phyloP scores from a whole-genome alignment of 92 coral and sea anemone genomes.

The Diadumene lineata region DNA sequence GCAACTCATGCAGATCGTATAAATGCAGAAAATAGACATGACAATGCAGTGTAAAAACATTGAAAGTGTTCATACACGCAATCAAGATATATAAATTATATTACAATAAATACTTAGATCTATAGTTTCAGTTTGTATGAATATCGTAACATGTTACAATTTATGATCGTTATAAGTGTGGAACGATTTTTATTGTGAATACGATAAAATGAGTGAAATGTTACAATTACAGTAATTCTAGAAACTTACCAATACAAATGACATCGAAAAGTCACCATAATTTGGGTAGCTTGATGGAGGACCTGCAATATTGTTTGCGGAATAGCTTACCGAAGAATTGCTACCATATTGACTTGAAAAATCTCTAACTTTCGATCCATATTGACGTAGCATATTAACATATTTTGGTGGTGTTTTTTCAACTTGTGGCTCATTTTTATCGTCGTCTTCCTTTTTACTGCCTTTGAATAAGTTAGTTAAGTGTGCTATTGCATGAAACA shows the following conservation, averaged over 20 bases:
- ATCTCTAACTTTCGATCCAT: constrained; percentile 53
- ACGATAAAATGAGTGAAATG: no score
- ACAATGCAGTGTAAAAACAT: no score
- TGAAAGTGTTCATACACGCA: no score
- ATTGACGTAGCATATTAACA: constrained; percentile 39
- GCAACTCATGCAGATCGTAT: no score
- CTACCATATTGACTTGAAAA: constrained; percentile 93
- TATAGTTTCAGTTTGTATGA: no score
- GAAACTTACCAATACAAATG: constrained; percentile 89
- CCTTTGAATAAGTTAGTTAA: neutral
- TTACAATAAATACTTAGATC: no score
- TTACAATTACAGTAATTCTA: neutral
- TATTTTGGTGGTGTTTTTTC: neutral
- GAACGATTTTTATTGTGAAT: no score
- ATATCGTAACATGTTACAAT: no score
- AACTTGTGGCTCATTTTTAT: constrained; percentile 2
- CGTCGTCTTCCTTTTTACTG: neutral
- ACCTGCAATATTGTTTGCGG: constrained; percentile 80
- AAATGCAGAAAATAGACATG: no score
- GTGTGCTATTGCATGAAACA: constrained; percentile 1
- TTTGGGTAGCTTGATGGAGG: constrained; percentile 66
- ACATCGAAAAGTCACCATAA: constrained; percentile 90
- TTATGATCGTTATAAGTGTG: no score
- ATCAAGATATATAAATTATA: no score
- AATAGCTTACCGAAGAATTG: constrained; percentile 66